Conservation (phyloP, 2,797 vertebrate species). For the Bovichtus diacanthus region DNA sequence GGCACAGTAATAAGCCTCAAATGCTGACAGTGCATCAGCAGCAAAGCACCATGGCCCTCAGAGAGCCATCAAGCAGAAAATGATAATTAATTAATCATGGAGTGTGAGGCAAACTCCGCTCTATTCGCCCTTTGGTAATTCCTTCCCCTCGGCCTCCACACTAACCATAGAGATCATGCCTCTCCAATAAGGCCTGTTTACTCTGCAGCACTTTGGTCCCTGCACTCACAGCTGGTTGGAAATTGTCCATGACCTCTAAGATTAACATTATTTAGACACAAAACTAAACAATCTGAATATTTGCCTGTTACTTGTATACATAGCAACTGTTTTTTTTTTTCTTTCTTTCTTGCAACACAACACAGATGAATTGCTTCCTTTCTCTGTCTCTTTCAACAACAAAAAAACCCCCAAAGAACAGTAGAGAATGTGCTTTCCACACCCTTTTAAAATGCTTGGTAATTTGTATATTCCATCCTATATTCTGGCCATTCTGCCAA, state of each 20-base stretch:
- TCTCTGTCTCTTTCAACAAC: background rate
- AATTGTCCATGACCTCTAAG: conserved; percentile 43
- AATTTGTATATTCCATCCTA: conserved; percentile 29
- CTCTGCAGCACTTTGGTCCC: conserved; percentile 56
- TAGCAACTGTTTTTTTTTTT: conserved; percentile 9
- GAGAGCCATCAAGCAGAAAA: conserved; percentile 86
- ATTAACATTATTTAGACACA: conserved; percentile 46
- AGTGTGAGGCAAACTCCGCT: conserved; percentile 76
- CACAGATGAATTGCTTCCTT: conserved; percentile 10
- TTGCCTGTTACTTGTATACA: conserved; percentile 36
- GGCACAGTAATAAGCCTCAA: conserved; percentile 78
- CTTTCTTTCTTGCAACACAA: conserved; percentile 31
- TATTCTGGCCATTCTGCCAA: conserved; percentile 7
- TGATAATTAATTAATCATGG: conserved; percentile 87
- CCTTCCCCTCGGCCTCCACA: conserved; percentile 65
- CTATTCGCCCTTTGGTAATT: conserved; percentile 82
- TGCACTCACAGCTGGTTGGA: conserved; percentile 53
- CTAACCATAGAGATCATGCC: conserved; percentile 70
- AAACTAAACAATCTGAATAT: conserved; percentile 30
- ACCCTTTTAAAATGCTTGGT: conserved; percentile 20
- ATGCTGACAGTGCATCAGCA: conserved; percentile 83
- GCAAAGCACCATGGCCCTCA: conserved; percentile 71
- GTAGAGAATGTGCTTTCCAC: conserved; percentile 12
- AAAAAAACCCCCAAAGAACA: background rate
- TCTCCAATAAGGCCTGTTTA: conserved; percentile 59